A percentile compares a stretch with the other conserved stretches of the same genome.
phyloP scores from a whole-genome alignment of 2,888 invertebrate species.

The Criorhina ranunculi region DNA sequence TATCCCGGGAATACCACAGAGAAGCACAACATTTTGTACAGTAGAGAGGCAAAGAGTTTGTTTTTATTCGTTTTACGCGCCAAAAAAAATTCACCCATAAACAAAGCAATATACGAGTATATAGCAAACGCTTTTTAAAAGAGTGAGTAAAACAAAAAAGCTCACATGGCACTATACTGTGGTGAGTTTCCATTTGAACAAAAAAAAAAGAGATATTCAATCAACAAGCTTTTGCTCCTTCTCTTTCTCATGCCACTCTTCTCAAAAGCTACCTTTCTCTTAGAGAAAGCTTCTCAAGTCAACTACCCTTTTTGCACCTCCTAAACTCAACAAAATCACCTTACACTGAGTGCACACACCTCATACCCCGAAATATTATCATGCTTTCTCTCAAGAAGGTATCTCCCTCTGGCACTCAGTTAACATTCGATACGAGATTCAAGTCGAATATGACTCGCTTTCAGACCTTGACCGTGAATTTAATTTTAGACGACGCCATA shows the following conservation, averaged over 20 bases:
- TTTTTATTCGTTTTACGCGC: constrained; percentile 71
- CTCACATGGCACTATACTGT: background rate
- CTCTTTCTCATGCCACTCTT: background rate
- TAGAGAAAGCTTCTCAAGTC: constrained; percentile 11
- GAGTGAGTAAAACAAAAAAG: background rate
- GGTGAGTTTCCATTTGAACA: constrained; percentile 1
- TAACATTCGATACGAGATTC: constrained; percentile 52
- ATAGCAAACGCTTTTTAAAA: background rate
- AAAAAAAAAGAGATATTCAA: background rate
- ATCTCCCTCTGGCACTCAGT: constrained; percentile 23
- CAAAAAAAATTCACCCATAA: constrained; percentile 41
- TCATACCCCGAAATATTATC: background rate
- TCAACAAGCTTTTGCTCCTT: background rate
- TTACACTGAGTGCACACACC: constrained; percentile 15
- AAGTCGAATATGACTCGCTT: constrained; percentile 71
- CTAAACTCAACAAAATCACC: background rate
- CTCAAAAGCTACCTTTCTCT: no score
- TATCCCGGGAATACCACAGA: constrained; percentile 48
- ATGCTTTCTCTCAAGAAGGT: background rate
- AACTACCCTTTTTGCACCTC: background rate
- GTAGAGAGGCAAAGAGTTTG: constrained; percentile 29
- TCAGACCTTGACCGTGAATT: constrained; percentile 84
- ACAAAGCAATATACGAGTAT: constrained; percentile 2
- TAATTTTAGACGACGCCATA: constrained; percentile 81
- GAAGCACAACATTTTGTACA: background rate